Evolutionary conservation across 2,888 invertebrate species (phyloP).

Genomic region (Adelphocoris suturalis): DNA sequence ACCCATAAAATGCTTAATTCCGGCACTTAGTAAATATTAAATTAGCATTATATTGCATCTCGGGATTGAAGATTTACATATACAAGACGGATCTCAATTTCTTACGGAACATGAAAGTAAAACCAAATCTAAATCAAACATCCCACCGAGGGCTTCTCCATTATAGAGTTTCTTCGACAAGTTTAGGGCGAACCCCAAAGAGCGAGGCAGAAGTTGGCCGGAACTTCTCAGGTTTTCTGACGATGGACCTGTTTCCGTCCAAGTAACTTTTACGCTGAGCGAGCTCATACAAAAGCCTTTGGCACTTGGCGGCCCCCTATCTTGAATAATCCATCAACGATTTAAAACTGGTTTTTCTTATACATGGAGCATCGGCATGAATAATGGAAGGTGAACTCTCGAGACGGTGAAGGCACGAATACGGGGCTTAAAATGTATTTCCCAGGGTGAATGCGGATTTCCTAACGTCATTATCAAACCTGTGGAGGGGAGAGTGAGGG

Average conservation of each 20-base stretch:
- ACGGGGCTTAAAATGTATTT: not conserved
- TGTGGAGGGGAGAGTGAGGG: not conserved
- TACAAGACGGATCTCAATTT: not conserved
- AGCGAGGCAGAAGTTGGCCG: not conserved
- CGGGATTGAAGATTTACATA: too few relatives aligned
- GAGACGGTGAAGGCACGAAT: not conserved
- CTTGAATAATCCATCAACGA: conserved; percentile 36
- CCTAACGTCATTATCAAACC: not conserved
- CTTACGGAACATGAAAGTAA: not conserved
- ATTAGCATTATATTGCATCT: too few relatives aligned
- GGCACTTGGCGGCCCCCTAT: conserved; percentile 28
- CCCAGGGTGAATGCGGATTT: conserved; percentile 10
- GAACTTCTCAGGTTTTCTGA: conserved; percentile 25
- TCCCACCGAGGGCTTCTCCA: not conserved
- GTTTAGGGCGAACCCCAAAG: not conserved
- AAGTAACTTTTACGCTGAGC: conserved; percentile 17
- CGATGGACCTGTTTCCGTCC: conserved; percentile 8
- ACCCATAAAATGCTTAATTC: too few relatives aligned
- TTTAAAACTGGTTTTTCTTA: conserved; percentile 39
- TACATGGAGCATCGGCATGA: conserved; percentile 39
- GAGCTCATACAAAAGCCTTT: conserved; percentile 29
- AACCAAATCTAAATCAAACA: conserved; percentile 15
- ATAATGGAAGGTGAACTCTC: not conserved
- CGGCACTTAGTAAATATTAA: too few relatives aligned
- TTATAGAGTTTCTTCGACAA: conserved; percentile 10